Conservation (phyloP, 2,797 vertebrate species). For the Leptodactylus fallax region DNA sequence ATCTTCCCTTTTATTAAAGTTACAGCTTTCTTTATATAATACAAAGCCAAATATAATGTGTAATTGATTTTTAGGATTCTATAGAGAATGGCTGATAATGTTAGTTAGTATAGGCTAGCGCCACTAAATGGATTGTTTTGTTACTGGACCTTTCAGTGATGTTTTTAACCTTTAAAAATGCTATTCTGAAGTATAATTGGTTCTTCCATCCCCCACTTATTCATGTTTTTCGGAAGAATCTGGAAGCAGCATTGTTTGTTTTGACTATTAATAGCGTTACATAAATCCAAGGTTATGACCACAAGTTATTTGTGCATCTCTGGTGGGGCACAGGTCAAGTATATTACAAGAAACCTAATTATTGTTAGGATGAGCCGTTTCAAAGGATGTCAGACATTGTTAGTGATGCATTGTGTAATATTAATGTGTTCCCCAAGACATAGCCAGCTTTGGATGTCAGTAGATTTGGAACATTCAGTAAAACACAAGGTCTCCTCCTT, state of each 20-base stretch:
- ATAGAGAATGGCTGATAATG: background rate
- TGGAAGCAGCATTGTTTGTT: slow-evolving; percentile 25
- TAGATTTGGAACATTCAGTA: background rate
- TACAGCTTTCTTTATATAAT: too few relatives aligned
- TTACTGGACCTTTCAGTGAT: background rate
- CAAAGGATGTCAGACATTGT: slow-evolving; percentile 61
- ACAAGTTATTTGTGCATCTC: slow-evolving; percentile 60
- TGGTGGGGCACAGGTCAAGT: slow-evolving; percentile 53
- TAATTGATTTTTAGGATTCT: background rate
- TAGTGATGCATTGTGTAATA: slow-evolving; percentile 62
- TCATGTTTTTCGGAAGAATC: background rate
- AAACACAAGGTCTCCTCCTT: slow-evolving; percentile 60
- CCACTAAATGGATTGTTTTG: background rate
- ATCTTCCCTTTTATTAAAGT: background rate
- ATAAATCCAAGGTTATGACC: slow-evolving; percentile 55
- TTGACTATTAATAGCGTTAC: slow-evolving; percentile 51
- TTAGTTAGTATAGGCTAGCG: background rate
- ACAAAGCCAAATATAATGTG: background rate
- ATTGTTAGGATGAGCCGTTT: slow-evolving; percentile 61
- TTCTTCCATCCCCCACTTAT: background rate
- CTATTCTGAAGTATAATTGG: background rate
- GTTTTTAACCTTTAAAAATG: background rate
- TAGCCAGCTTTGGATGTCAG: background rate
- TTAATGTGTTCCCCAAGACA: slow-evolving; percentile 40
- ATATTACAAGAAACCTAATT: slow-evolving; percentile 62